These are phyloP conservation scores for Balaeniceps rex DNA, from an alignment of 2,113 vertebrate species.

Conservation along the genomic window DNA sequence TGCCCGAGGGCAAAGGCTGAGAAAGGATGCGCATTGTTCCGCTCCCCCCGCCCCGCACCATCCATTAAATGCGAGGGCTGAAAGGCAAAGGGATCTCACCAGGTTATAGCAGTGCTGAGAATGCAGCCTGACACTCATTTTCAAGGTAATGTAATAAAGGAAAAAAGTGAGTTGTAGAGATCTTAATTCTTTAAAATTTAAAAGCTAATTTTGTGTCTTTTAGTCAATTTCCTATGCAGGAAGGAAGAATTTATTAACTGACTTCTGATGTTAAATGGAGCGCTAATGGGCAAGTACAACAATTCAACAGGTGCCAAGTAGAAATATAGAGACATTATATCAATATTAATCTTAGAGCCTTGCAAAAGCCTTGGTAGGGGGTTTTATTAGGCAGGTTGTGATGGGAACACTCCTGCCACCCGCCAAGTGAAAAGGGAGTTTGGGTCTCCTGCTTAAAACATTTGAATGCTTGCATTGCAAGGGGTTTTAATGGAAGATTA, in stretches of 20 bases:
- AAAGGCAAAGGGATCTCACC: slow-evolving; percentile 24
- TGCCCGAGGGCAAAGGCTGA: slow-evolving; percentile 38
- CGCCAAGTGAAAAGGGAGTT: neutral
- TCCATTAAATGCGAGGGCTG: slow-evolving; percentile 19
- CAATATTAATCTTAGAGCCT: slow-evolving; percentile 74
- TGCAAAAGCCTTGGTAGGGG: slow-evolving; percentile 43
- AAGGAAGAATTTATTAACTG: slow-evolving; percentile 83
- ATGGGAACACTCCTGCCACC: slow-evolving; percentile 24
- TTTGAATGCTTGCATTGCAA: neutral
- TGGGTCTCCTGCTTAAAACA: neutral
- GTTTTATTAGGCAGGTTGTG: slow-evolving; percentile 38
- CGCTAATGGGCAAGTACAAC: slow-evolving; percentile 80
- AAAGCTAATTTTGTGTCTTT: slow-evolving; percentile 86
- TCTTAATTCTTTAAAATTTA: slow-evolving; percentile 87
- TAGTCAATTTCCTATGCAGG: slow-evolving; percentile 82
- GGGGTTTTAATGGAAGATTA: neutral
- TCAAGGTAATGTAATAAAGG: slow-evolving; percentile 67
- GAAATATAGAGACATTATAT: slow-evolving; percentile 77
- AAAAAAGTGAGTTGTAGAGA: slow-evolving; percentile 61
- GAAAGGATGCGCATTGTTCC: slow-evolving; percentile 48
- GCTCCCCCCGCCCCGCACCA: neutral
- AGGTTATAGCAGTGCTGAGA: slow-evolving; percentile 20
- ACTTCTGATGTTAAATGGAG: slow-evolving; percentile 80
- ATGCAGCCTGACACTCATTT: slow-evolving; percentile 36
- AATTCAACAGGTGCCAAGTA: slow-evolving; percentile 79